Base-by-base conservation (phyloP, 2,113 vertebrate species). In the Stigmatopora nigra region DNA sequence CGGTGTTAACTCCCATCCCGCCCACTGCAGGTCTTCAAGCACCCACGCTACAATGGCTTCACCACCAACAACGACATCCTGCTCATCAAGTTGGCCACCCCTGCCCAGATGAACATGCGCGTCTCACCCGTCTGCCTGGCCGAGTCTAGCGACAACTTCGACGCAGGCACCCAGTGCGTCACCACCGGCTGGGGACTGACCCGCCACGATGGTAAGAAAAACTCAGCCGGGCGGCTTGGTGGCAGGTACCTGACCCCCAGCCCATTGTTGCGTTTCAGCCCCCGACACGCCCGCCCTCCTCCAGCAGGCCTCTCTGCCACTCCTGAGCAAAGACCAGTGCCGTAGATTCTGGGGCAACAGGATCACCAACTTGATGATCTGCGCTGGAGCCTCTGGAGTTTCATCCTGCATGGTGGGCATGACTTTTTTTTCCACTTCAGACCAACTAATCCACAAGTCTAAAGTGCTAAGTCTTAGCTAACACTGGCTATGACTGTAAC, bases 51-150 rank as follows among this genome's bases (percentile, higher is more conserved):
- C 87, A 84, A 88, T 68, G 56, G 84, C 13, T 10, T n/a, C 2
- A 90, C 88, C 82, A 90, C 90, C 78, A 87, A 88, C 82, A 88
- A 90, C 0, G 88, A 91, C 77, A 89, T 91, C 66, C 0, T 73
- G 56, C 83, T 91, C 48, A 81, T 91, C 78, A 91, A 86, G 82
- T 81, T 90, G 80, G 36, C 87, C 25, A 25, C 38, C 8, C 88
- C 90, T 0, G 84, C 60, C 55, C 38, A 12, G 6, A 53, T 91
- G 52, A 74, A 64, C 9, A 9, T 64, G 74, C 76, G 60, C 7
- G 82, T 90, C 62, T 87, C 78, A 0, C 78, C 71, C 1, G 72
- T 77, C 16, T 86, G 86, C 53, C 47, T 84, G 8, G 67, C 75
- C 6, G 82, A 74, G 61, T 22, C 78, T 13, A 1, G 6, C 0